Evolutionary conservation across 2,888 invertebrate genomes (phyloP).

Genomic region (Icerya purchasi): DNA sequence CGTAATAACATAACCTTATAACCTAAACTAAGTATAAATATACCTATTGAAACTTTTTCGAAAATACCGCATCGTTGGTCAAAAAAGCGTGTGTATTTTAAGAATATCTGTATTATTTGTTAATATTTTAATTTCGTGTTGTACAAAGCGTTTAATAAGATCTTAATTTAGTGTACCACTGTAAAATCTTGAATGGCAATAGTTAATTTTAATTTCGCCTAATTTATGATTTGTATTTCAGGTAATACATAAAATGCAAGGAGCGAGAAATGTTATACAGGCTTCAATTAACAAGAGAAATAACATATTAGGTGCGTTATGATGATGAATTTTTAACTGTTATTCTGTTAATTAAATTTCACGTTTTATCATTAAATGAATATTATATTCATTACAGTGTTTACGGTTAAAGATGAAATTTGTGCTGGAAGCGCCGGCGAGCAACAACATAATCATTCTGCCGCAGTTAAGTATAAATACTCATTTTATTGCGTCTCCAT

Average conservation of each 20-base stretch:
- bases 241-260: slow-evolving; percentile 38
- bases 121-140: no score
- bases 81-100: no score
- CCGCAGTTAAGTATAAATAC: slow-evolving; percentile 1
- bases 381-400: slow-evolving; percentile 1
- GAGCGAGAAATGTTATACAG: slow-evolving; percentile 47
- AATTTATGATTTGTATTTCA: slow-evolving; percentile 18
- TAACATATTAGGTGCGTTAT: slow-evolving; percentile 35
- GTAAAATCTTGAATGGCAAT: no score
- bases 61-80: no score
- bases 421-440: neutral
- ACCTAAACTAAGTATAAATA: no score
- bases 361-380: neutral
- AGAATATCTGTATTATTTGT: no score
- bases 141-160: no score
- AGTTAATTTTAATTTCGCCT: neutral
- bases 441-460: neutral
- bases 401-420: slow-evolving; percentile 5
- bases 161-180: no score
- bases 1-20: no score
- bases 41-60: no score
- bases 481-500: slow-evolving; percentile 5
- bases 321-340: no score
- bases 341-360: no score
- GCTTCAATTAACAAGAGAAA: slow-evolving; percentile 50